Conservation (phyloP, 2,113 vertebrate genomes). For the Pteropus alecto region DNA sequence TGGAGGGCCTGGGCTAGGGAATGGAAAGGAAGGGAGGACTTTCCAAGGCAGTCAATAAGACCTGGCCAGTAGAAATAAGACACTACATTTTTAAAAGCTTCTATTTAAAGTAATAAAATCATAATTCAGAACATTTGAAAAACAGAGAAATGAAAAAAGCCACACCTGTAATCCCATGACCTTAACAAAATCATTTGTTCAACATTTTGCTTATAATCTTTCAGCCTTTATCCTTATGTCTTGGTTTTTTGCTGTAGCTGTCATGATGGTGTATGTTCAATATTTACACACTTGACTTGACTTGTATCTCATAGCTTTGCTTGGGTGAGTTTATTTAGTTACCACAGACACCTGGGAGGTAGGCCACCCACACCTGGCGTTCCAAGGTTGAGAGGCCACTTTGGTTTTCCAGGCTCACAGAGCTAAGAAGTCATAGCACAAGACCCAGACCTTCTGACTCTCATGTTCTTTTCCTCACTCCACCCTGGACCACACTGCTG, state of each 20-base stretch:
- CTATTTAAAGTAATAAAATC: not conserved
- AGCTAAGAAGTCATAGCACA: not conserved
- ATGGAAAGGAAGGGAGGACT: not conserved
- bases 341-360: not conserved
- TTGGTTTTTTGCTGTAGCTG: not conserved
- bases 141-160: not conserved
- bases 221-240: not conserved
- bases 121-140: constrained; percentile 37
- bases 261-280: not conserved
- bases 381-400: not conserved
- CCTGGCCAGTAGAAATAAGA: constrained; percentile 31
- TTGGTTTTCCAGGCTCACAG: not conserved
- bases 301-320: not conserved
- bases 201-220: not conserved
- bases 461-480: constrained; percentile 14
- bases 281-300: not conserved
- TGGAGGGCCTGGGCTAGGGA: not conserved
- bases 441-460: not conserved
- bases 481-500: constrained; percentile 11
- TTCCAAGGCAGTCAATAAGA: constrained; percentile 33
- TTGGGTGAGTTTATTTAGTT: not conserved
- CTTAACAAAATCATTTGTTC: not conserved
- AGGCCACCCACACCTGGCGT: not conserved
- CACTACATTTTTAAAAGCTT: not conserved
- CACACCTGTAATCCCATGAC: not conserved